A percentile compares a stretch with the other conserved stretches of the same genome.
phyloP scores from a whole-genome alignment of 1,140 invertebrate genomes.

The Octopus bimaculoides region DNA sequence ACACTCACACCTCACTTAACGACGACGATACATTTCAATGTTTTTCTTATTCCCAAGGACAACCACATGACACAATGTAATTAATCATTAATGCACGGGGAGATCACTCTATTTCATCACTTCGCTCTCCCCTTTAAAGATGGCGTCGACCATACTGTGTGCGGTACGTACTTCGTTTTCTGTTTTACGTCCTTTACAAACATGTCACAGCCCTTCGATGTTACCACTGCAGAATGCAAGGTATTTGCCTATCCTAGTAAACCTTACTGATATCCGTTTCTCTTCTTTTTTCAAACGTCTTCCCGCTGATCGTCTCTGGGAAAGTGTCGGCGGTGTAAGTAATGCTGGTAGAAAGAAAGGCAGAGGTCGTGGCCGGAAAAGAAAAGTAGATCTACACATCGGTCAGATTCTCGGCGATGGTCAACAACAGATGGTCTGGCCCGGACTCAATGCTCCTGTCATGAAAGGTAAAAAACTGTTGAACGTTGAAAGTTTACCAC shows the following conservation, averaged over 20 bases:
- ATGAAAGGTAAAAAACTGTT: slow-evolving; percentile 75
- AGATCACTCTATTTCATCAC: no score
- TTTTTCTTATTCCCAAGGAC: no score
- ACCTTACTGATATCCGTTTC: not conserved
- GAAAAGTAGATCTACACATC: slow-evolving; percentile 80
- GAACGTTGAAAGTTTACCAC: slow-evolving; percentile 67
- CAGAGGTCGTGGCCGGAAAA: slow-evolving; percentile 74
- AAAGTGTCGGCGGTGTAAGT: slow-evolving; percentile 89
- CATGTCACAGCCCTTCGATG: not conserved
- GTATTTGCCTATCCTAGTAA: not conserved
- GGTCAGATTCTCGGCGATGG: slow-evolving; percentile 88
- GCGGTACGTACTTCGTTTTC: not conserved
- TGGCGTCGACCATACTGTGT: not conserved
- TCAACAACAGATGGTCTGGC: slow-evolving; percentile 68
- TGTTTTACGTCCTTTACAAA: not conserved
- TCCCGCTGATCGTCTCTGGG: slow-evolving; percentile 78
- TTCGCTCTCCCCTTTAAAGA: not conserved
- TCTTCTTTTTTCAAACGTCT: slow-evolving; percentile 30
- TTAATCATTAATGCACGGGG: no score
- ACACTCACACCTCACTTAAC: no score
- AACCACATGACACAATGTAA: no score
- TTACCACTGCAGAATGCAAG: not conserved
- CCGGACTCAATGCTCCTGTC: slow-evolving; percentile 83
- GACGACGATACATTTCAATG: no score
- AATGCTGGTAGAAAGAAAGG: slow-evolving; percentile 94